phyloP scores from a whole-genome alignment of 2,113 vertebrate species.

The Platanista minor region DNA sequence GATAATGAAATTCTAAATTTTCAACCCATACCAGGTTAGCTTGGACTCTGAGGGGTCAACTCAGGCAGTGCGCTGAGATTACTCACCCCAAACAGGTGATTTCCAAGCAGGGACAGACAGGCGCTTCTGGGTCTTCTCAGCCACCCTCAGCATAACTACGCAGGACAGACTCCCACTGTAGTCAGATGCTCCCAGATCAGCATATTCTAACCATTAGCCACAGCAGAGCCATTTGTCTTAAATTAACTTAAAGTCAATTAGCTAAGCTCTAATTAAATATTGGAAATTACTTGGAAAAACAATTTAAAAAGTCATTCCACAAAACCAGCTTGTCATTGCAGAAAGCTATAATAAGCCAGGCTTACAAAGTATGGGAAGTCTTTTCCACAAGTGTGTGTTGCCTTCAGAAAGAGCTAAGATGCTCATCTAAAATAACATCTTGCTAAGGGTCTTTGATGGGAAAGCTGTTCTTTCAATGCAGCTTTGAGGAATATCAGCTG shows the following conservation, averaged over 20 bases:
- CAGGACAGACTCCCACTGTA: neutral
- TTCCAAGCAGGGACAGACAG: neutral
- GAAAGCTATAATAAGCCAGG: neutral
- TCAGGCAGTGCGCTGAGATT: neutral
- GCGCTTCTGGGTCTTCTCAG: neutral
- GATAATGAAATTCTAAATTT: neutral
- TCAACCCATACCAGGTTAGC: neutral
- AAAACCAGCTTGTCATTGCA: neutral
- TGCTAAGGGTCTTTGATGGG: neutral
- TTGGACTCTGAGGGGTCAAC: neutral
- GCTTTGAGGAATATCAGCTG: neutral
- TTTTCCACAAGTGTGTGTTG: neutral
- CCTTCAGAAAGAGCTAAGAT: neutral
- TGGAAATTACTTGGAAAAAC: slow-evolving; percentile 29
- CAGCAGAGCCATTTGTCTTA: slow-evolving; percentile 21
- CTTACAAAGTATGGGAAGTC: neutral
- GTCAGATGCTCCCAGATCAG: neutral
- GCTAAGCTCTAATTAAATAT: slow-evolving; percentile 33
- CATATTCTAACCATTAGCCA: neutral
- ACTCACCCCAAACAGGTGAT: neutral
- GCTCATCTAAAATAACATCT: neutral
- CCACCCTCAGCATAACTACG: too few species aligned
- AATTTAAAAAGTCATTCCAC: slow-evolving; percentile 19
- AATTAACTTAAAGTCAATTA: slow-evolving; percentile 29
- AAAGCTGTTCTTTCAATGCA: neutral